Evolutionary conservation across 2,113 vertebrate genomes (phyloP).

Genomic region (Phycodurus eques): DNA sequence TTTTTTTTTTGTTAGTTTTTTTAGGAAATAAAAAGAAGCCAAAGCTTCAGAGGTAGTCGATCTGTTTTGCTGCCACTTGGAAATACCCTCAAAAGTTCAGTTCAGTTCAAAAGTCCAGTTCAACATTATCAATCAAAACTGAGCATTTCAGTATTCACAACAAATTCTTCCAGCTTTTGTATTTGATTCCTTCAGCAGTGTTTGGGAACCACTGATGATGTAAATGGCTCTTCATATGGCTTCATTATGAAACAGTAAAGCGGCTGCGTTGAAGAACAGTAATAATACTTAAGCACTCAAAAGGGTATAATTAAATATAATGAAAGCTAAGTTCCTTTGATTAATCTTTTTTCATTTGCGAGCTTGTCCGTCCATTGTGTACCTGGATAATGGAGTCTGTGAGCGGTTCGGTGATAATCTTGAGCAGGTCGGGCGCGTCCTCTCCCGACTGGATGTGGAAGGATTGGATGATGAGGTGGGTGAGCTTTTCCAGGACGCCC

Average conservation of each 20-base stretch:
- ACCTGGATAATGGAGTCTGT: constrained; percentile 93
- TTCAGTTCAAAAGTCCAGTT: too few species aligned
- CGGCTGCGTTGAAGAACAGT: background rate
- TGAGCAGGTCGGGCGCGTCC: constrained; percentile 86
- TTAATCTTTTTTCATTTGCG: background rate
- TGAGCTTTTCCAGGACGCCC: constrained; percentile 83
- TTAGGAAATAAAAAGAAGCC: too few species aligned
- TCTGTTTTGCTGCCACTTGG: too few species aligned
- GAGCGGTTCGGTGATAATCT: constrained; percentile 93
- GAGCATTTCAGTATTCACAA: too few species aligned
- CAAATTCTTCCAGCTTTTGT: background rate
- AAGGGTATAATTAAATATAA: background rate
- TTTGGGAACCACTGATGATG: background rate
- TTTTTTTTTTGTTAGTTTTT: too few species aligned
- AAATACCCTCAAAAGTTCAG: too few species aligned
- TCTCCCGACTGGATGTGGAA: constrained; percentile 86
- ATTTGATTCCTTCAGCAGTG: too few species aligned
- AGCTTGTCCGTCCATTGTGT: constrained; percentile 11
- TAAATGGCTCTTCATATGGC: background rate
- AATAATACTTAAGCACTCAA: background rate
- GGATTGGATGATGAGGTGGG: constrained; percentile 75
- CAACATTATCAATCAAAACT: too few species aligned
- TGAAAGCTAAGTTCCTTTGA: background rate
- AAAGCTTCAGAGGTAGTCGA: too few species aligned
- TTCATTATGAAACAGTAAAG: background rate